Evolutionary conservation across 2,797 vertebrate species (phyloP), one percentile per base, ranked within the genome.

Genomic region (Crossoptilon crossoptilon): DNA sequence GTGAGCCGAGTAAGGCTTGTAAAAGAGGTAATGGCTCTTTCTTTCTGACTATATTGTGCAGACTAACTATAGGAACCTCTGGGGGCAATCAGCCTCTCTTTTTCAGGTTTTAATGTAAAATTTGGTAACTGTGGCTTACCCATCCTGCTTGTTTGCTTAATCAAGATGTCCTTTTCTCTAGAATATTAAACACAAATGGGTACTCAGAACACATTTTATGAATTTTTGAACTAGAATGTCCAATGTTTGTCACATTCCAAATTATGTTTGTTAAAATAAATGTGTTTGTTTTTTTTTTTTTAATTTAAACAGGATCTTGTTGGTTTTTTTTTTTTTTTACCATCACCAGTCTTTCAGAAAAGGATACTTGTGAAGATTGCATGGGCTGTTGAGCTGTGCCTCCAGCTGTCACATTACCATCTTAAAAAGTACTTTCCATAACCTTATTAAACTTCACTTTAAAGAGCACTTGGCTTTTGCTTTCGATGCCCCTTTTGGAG

Each of bases 401-500:
- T 91, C n/a, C 55, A 62, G 41, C 71, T 84, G 75, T 73, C 71
- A 39, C 26, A 22, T 55, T 66, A 37, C 33, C 67, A 5, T 75
- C 51, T 75, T 51, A 59, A 4, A 43, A 90, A 60, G 46, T 67
- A 33, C 48, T 86, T 71, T 37, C 78, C n/a, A 6, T 79, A 87
- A 67, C 46, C 16, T 75, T 55, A 59, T 39, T 71, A 73, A 43
- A 33, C 46, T 70, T 62, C 14, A n/a, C 1, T 72, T 63, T 83
- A n/a, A 72, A 91, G 33, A 88, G 39, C n/a, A 55, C 37, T 91
- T 90, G 64, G 26, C 46, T 76, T 79, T 88, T 75, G n/a, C 41
- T 90, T 29, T 13, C 21, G 43, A 6, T 72, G 18, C 68, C 72
- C 19, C 31, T 67, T 17, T 83, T 68, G 68, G 4, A 43, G 82